Conservation (phyloP, 2,888 invertebrate species). For the Leptopterna dolabrata region DNA sequence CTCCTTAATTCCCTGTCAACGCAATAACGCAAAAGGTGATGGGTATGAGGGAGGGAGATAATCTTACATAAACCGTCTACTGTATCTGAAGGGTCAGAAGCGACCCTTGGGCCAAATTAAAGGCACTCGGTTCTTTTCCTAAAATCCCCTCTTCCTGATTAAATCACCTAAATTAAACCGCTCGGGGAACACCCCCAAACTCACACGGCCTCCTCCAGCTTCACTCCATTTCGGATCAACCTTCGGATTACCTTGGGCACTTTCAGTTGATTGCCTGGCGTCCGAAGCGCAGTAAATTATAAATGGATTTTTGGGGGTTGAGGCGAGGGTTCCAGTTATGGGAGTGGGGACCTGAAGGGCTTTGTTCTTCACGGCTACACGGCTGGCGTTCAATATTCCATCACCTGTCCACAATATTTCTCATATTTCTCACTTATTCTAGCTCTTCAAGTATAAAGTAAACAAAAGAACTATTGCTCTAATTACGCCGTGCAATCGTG, state of each 20-base stretch:
- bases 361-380: background rate
- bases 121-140: constrained; percentile 4
- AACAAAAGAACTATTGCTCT: too few relatives aligned
- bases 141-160: constrained; percentile 21
- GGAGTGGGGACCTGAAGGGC: background rate
- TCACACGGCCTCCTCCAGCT: background rate
- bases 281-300: constrained; percentile 6
- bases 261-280: constrained; percentile 2
- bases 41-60: background rate
- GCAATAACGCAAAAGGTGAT: background rate
- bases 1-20: background rate
- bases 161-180: constrained; percentile 51
- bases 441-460: too few relatives aligned
- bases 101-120: constrained; percentile 35
- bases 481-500: too few relatives aligned
- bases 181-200: background rate
- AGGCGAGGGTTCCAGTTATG: background rate
- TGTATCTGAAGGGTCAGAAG: background rate
- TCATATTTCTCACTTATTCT: too few relatives aligned
- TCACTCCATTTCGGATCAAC: constrained; percentile 3
- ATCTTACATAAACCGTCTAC: background rate
- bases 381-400: background rate
- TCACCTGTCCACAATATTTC: background rate
- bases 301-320: background rate
- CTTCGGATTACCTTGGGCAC: background rate